A percentile compares a stretch with the other conserved stretches of the same genome.
Conservation (phyloP, 2,888 invertebrate genomes). For the Zelleria hepariella region DNA sequence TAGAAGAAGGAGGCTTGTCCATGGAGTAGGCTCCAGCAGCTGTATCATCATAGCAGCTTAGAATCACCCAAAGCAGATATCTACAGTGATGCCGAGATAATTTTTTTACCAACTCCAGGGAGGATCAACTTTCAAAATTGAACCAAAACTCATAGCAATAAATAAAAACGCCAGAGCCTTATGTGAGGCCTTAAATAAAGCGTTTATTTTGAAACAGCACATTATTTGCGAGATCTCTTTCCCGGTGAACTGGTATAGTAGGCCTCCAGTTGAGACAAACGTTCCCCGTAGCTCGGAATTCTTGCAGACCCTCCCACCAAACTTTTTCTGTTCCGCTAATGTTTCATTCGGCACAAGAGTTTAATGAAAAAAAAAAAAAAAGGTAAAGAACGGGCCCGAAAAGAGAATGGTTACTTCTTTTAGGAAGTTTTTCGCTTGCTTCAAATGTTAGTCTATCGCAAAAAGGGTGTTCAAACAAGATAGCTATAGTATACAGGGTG, state of each 20-base stretch:
- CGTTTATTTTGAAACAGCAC: too few relatives aligned
- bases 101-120: too few relatives aligned
- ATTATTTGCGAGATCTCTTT: neutral
- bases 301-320: conserved; percentile 27
- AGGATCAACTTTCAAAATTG: too few relatives aligned
- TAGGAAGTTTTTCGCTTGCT: conserved; percentile 14
- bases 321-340: conserved; percentile 28
- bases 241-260: conserved; percentile 2
- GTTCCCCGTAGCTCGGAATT: conserved; percentile 36
- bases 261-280: conserved; percentile 33
- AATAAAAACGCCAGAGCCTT: too few relatives aligned
- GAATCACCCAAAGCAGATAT: too few relatives aligned
- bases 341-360: conserved; percentile 34
- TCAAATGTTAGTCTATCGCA: neutral
- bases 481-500: neutral
- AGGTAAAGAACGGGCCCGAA: conserved; percentile 28
- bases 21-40: too few relatives aligned
- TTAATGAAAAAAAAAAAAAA: conserved; percentile 39
- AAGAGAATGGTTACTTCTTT: conserved; percentile 18
- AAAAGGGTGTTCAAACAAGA: neutral
- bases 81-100: too few relatives aligned
- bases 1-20: too few relatives aligned
- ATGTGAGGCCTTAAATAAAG: too few relatives aligned
- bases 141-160: too few relatives aligned
- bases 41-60: too few relatives aligned